Evolutionary conservation across 2,888 invertebrate species (phyloP), one percentile per base, ranked within the genome.

Genomic region (Chrysolina americana): DNA sequence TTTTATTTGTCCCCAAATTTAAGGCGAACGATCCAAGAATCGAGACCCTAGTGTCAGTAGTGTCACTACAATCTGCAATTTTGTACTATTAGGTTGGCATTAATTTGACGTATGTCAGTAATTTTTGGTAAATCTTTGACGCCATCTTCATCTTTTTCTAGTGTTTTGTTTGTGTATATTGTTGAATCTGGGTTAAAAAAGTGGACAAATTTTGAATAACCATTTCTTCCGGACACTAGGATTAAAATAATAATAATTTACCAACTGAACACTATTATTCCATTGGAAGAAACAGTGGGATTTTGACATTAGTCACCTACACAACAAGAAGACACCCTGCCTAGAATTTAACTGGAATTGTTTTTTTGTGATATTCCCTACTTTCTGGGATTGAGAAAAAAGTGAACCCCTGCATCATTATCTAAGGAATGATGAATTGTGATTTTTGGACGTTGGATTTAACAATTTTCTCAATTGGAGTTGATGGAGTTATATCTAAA

Each of bases 141-240:
- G 85, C 86, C 86, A 86, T 86, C 81, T 83, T 83, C 83, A 78
- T 78, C 80, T 81, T 84, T 83, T 80, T 78, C 70, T 78, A 81
- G 81, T 84, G 82, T 85, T 83, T 82, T 83, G 81, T 83, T 84
- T 83, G 82, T 81, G 65, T 59, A 71, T 50, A 70, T 75, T 63
- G 65, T 59, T 74, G 28, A 68, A 68, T 68, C 68, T 73, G 73
- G 59, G 56, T 70, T 71, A 75, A 75, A 68, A 73, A 68, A 73
- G 59, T 53, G 71, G 73, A 71, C 59, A 17, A 70, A 23, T 3
- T 19, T 63, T 8, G 15, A 41, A 5, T 47, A n/a, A 41, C 11
- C 8, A 36, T 36, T 36, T 28, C 17, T 1, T 19, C 44, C 15
- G 44, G 36, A 11, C 5, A 41, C 41, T 19, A 48, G 17, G 23